Base-by-base conservation (phyloP, 2,113 vertebrate genomes). In the Hemiprocne comata region DNA sequence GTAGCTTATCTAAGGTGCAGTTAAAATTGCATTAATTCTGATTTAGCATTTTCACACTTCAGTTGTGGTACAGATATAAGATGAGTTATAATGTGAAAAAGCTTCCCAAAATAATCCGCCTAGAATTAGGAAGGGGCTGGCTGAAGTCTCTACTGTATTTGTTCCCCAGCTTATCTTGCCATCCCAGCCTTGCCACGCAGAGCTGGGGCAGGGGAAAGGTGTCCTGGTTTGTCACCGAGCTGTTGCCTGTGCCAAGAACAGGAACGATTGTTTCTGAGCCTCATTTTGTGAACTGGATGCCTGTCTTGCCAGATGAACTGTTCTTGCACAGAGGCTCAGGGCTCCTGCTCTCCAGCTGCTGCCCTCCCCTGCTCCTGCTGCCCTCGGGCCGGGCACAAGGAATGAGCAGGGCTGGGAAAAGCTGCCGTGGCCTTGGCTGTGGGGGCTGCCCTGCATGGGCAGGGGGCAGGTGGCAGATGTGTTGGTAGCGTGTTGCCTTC, bases 221-320 rank as follows among this genome's bases (percentile, higher is more conserved):
- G 33, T 70, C 85, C 94, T 40, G 1, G 13, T 42, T 71, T 51
- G 61, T 79, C 89, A 67, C 86, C 73, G 7, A 73, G 75, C 34
- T 4, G 42, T 61, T 26, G 48, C 65, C 73, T 90, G 96, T 90
- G 84, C 84, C 54, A 97, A 97, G 97, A 97, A 95, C 93, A 55
- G 93, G 82, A 55, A 21, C 4, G 70, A 72, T 86, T 84, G 89
- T 92, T 97, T 97, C 95, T 98, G 98, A 98, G 98, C 98, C 98
- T 71, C 92, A 71, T 74, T 95, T 38, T 85, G 94, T 97, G 97
- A 98, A 98, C 98, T 98, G 96, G 97, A 98, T 98, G 98, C 98
- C 98, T 46, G 77, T 98, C 98, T 98, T 98, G 98, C 98, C 98
- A 97, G 97, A 98, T 96, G 89, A 85, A 85, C 97, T 98, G 97